These are phyloP conservation scores for Mirza zaza DNA, from an alignment of 2,113 vertebrate species.

Conservation along the genomic window DNA sequence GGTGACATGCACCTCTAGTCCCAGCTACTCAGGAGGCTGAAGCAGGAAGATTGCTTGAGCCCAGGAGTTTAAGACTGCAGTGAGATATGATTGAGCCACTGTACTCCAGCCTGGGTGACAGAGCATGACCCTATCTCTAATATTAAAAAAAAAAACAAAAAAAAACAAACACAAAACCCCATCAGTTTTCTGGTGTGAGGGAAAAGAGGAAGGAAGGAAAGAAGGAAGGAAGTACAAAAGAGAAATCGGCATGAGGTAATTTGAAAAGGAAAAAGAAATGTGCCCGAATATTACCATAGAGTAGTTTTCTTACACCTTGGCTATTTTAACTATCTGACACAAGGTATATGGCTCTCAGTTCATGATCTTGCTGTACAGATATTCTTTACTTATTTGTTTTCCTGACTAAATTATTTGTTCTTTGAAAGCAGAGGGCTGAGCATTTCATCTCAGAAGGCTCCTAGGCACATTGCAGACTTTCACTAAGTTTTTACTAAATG, in stretches of 20 bases:
- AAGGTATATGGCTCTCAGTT: background rate
- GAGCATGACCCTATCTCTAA: no score
- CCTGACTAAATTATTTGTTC: background rate
- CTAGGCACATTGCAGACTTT: background rate
- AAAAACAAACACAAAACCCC: no score
- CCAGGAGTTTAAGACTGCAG: no score
- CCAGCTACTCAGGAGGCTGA: no score
- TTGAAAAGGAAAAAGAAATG: background rate
- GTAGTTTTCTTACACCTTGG: background rate
- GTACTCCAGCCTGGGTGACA: no score
- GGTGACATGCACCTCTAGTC: no score
- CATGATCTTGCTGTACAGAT: background rate
- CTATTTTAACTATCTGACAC: background rate
- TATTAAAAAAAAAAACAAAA: no score
- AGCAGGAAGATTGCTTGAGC: no score
- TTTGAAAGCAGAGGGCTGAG: conserved; percentile 22
- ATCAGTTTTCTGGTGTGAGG: background rate
- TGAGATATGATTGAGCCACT: no score
- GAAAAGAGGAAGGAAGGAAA: background rate
- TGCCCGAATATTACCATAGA: background rate
- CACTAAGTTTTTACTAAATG: background rate
- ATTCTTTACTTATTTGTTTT: conserved; percentile 9
- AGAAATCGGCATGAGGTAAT: background rate
- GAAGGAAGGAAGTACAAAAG: background rate
- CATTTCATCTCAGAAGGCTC: background rate